Evolutionary conservation across 37 sponge, comb jelly and placozoan genomes (phyloP).

Genomic region (Axinella damicornis): DNA sequence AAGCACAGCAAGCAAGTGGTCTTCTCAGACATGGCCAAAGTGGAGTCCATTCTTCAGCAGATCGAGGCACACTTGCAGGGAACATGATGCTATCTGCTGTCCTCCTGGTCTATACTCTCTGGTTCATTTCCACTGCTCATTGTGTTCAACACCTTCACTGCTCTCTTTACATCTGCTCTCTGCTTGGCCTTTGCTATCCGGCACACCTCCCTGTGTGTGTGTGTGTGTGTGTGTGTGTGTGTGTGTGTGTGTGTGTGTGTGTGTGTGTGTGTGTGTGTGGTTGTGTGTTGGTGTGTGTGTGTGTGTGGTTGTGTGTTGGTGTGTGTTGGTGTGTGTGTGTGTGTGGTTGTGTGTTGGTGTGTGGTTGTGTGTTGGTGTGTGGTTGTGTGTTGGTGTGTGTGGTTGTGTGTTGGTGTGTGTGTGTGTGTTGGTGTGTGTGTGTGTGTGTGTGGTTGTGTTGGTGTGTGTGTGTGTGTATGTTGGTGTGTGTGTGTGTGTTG

Average conservation of each 20-base stretch:
- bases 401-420: too few species aligned
- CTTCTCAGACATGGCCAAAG: neutral
- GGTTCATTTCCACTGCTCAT: too few species aligned
- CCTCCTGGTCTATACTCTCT: too few species aligned
- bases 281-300: neutral
- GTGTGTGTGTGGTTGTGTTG: neutral
- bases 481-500: neutral
- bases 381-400: neutral
- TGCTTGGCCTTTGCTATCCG: slow-evolving; percentile 43
- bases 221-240: neutral
- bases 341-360: neutral
- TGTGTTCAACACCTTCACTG: slow-evolving; percentile 46
- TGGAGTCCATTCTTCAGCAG: neutral
- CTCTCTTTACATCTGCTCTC: slow-evolving; percentile 51
- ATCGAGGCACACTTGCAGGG: neutral
- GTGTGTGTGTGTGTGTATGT: neutral
- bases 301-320: neutral
- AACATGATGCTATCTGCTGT: neutral
- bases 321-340: neutral
- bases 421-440: neutral
- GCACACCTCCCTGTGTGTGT: slow-evolving; percentile 58
- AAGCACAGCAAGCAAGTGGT: slow-evolving; percentile 21
- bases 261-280: too few species aligned
- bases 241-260: neutral
- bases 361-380: neutral